Base-by-base conservation (phyloP, 2,113 vertebrate genomes). In the Corydoras maculifer region DNA sequence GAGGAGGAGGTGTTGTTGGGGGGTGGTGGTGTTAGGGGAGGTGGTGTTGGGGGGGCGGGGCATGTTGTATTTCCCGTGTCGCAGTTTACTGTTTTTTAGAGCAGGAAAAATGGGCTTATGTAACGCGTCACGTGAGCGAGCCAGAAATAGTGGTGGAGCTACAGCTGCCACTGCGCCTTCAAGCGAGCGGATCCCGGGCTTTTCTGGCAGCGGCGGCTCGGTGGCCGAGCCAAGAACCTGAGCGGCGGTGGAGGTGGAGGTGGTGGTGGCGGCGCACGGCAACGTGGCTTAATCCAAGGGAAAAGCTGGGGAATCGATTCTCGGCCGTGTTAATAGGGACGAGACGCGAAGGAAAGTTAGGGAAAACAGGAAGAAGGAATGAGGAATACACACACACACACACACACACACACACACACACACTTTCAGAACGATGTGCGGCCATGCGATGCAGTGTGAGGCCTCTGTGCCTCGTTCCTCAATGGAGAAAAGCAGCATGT, bases 101-200 rank as follows among this genome's bases (percentile, higher is more conserved):
- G 90, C 88, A 90, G 85, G 89, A 90, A 89, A 90, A 90, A 91
- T 90, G 87, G 86, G 88, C 89, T 91, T 91, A 91, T 91, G 90
- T 90, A 91, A 91, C 81, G 53, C 80, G 88, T 90, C 90, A 91
- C 87, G 87, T 91, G 90, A 90, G 83, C 85, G 85, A 80, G 88
- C 87, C 90, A 90, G 88, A 90, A 91, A 91, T 91, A 91, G 90
- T 90, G 88, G 86, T 84, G 81, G 87, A 85, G 86, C 85, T 91
- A 87, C 89, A 89, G 87, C 88, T 91, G 90, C 86, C 84, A 85
- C 84, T 86, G 86, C 85, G 87, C 85, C 86, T 86, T 86, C 86
- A 60, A 51, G 18, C 18, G 18, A 88, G 87, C 88, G 84, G 87
- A 86, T 86, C 81, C 84, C 84, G 84, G 86, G 86, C 87, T 88